Evolutionary conservation across 2,888 invertebrate genomes (phyloP), one percentile per base, ranked within the genome.

Genomic region (Ichneumoninae sp.): DNA sequence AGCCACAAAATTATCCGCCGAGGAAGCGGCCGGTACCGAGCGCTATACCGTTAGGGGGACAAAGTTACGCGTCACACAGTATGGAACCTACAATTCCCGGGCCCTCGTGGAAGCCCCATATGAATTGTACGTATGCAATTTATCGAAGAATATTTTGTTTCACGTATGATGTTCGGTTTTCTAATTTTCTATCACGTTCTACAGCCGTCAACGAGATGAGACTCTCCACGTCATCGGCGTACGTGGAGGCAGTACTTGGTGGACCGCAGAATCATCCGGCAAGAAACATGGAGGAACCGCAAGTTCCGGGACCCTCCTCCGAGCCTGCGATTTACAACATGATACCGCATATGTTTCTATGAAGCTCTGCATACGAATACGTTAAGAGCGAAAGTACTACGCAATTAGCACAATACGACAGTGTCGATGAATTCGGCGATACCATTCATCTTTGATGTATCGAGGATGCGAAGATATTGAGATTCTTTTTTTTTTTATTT

Each of bases 341-440:
- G 36, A 76, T 84, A 22, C 84, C 84, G 1, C 84, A 84, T 47
- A 84, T 84, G 84, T 84, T 82, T 79, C 60, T 84, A 71, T 84
- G 68, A 84, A 66, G 50, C 60, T n/a, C 8, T 10, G 52, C 3
- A 26, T 16, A 33, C 22, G 66, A 68, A 54, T 54, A 54, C 19
- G 62, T 33, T n/a, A n/a, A 62, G 30, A 19, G 52, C 52, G 52
- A 19, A 16, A 54, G 0, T 19, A 30, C 69, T 50, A 47, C 22
- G 16, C 50, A 19, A 54, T 54, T 54, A 54, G n/a, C 52, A 54
- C 52, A 19, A 54, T 19, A 19, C 52, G 52, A n/a, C n/a, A 19
- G 30, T 33, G 30, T 62, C 62, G 62, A 62, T 33, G 30, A 30
- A 62, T 62, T 33, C 6, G n/a, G 30, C 52, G 52, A 54, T 54